These are phyloP conservation scores for Lepidurus couesii DNA, from an alignment of 1,140 invertebrate species.

Conservation along the genomic window DNA sequence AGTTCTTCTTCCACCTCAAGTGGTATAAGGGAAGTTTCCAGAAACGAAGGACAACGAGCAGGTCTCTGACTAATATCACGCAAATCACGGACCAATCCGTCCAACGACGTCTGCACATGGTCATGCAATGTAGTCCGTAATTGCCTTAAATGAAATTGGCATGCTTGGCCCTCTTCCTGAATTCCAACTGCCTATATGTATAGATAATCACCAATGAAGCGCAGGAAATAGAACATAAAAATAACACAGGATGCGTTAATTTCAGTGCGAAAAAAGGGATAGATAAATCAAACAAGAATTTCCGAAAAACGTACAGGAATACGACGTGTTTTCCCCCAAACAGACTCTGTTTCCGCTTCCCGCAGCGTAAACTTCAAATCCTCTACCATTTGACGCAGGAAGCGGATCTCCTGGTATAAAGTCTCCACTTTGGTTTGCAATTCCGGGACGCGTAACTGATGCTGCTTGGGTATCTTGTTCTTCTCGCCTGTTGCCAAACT, in stretches of 20 bases:
- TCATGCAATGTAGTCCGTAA: not conserved
- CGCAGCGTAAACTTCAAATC: not conserved
- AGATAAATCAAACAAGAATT: not conserved
- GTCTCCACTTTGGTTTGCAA: constrained; percentile 9
- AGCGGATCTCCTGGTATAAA: constrained; percentile 9
- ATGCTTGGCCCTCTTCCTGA: not conserved
- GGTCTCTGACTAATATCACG: not conserved
- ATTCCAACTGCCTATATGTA: not conserved
- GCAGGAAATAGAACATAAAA: not conserved
- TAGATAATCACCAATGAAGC: not conserved
- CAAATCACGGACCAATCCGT: not conserved
- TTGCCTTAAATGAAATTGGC: not conserved
- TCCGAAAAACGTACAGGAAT: not conserved
- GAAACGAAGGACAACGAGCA: not conserved
- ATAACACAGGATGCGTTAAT: not conserved
- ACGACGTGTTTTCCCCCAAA: not conserved
- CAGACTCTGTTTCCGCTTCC: constrained; percentile 1
- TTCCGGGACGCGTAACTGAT: not conserved
- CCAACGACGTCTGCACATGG: not conserved
- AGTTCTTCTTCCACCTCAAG: not conserved
- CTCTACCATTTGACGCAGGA: constrained; percentile 2
- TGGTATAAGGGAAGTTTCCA: not conserved
- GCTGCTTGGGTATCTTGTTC: not conserved
- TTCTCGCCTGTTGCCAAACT: not conserved
- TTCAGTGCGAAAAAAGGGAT: not conserved